These are phyloP conservation scores for Mormyrus iriodes DNA, from an alignment of 2,113 vertebrate genomes.

Conservation along the genomic window DNA sequence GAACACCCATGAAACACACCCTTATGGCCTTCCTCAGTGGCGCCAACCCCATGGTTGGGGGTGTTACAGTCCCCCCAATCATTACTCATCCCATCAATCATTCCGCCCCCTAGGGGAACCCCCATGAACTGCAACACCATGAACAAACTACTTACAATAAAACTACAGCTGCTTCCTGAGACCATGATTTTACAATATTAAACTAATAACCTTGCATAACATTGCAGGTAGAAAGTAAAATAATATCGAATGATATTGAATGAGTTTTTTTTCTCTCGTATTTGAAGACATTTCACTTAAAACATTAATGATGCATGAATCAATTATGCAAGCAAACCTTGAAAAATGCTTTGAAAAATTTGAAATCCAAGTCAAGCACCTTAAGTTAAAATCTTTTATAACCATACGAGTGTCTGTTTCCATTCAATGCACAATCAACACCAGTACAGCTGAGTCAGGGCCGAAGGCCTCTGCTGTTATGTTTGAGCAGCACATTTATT, in stretches of 20 bases:
- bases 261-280: background rate
- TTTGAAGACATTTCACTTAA: background rate
- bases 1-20: background rate
- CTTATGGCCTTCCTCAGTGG: background rate
- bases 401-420: background rate
- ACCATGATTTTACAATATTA: background rate
- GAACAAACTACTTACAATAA: background rate
- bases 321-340: background rate
- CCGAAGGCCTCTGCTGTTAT: background rate
- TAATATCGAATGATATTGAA: background rate
- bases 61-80: background rate
- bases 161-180: background rate
- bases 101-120: background rate
- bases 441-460: background rate
- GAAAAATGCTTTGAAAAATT: background rate
- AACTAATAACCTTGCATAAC: background rate
- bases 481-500: background rate
- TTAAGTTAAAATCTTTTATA: background rate
- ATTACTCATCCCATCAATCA: background rate
- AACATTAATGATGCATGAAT: background rate
- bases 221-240: background rate
- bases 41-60: background rate
- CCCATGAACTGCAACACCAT: background rate
- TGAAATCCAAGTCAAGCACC: background rate
- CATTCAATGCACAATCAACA: background rate